phyloP scores from a whole-genome alignment of 2,797 vertebrate species.

The Smutsia temminckii region DNA sequence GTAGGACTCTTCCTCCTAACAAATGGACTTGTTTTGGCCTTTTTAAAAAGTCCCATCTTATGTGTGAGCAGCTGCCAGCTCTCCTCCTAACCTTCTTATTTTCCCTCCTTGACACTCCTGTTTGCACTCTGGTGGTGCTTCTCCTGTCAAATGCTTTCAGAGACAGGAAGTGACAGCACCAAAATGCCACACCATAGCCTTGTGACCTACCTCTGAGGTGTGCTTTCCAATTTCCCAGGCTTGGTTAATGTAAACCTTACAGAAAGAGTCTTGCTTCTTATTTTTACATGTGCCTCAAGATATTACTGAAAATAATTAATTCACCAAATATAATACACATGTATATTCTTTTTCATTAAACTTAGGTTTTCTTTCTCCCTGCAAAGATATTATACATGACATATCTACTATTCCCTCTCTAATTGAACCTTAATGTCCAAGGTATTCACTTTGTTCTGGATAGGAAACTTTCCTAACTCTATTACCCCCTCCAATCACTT shows the following conservation, averaged over 20 bases:
- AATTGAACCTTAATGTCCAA: neutral
- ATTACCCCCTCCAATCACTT: neutral
- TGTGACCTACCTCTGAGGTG: neutral
- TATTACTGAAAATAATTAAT: neutral
- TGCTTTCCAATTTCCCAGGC: neutral
- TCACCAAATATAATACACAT: conserved; percentile 7
- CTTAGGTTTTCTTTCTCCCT: neutral
- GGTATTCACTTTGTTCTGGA: neutral
- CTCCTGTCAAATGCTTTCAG: neutral
- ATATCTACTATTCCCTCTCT: neutral
- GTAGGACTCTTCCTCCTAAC: neutral
- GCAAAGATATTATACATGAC: neutral
- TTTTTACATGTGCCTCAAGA: neutral
- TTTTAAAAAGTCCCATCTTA: neutral
- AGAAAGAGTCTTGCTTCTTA: neutral
- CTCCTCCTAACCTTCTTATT: neutral
- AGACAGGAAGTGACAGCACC: neutral
- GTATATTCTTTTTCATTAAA: conserved; percentile 38
- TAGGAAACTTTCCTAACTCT: neutral
- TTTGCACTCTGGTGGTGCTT: neutral
- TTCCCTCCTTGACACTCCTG: neutral
- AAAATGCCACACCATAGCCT: neutral
- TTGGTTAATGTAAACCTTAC: neutral
- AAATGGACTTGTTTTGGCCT: neutral
- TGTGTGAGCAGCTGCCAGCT: neutral